A percentile compares a stretch with the other conserved stretches of the same genome.
These are phyloP conservation scores for Petrocephalus schoutedeni DNA, from an alignment of 2,797 vertebrate genomes.

Conservation along the genomic window DNA sequence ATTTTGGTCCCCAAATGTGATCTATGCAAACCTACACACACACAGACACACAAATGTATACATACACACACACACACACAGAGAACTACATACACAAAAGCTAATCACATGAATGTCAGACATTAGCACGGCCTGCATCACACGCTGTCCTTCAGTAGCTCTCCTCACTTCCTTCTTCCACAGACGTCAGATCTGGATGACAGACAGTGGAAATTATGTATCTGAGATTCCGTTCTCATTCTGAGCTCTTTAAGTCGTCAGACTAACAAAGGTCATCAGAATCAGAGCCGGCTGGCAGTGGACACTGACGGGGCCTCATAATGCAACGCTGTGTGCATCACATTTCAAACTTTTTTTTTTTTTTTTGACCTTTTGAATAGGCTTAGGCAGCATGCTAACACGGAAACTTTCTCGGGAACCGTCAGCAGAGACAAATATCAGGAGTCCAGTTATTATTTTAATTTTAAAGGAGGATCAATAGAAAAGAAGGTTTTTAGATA, in stretches of 20 bases:
- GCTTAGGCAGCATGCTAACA: slow-evolving; percentile 62
- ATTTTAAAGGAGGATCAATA: not conserved
- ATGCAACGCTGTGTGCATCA: slow-evolving; percentile 29
- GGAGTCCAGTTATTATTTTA: not conserved
- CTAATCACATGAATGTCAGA: not conserved
- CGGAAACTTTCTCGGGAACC: slow-evolving; percentile 73
- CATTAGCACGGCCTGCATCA: not conserved
- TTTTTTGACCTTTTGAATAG: slow-evolving; percentile 62
- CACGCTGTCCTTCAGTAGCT: slow-evolving; percentile 30
- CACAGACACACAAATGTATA: not conserved
- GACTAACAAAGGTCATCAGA: slow-evolving; percentile 71
- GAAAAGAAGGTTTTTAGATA: not conserved
- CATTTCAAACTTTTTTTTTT: slow-evolving; percentile 36
- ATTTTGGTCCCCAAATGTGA: no score
- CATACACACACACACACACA: not conserved
- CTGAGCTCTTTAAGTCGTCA: slow-evolving; percentile 69
- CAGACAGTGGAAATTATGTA: slow-evolving; percentile 71
- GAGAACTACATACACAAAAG: slow-evolving; percentile 2
- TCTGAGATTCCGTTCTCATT: slow-evolving; percentile 61
- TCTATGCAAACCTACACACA: no score
- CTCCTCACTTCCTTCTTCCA: slow-evolving; percentile 45
- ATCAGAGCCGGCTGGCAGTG: slow-evolving; percentile 45
- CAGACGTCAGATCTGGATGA: slow-evolving; percentile 73
- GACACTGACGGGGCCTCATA: slow-evolving; percentile 59
- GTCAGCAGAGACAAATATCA: slow-evolving; percentile 37